Conservation (phyloP, 2,888 invertebrate species). For the Drosophila niveifrons region DNA sequence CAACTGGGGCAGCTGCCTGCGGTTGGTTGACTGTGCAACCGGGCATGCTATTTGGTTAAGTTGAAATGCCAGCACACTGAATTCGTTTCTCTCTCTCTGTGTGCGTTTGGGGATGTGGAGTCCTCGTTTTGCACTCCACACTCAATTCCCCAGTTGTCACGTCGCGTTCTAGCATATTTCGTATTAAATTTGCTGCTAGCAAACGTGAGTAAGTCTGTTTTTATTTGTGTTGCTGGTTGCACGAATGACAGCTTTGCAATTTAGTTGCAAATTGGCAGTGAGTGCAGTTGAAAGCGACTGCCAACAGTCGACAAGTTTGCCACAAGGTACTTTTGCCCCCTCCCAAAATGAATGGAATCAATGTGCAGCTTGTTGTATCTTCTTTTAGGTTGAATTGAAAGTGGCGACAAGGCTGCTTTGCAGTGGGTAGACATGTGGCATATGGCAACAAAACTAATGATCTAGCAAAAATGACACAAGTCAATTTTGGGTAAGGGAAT, state of each 20-base stretch:
- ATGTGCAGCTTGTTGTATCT: conserved; percentile 28
- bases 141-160: conserved; percentile 65
- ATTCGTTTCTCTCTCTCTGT: neutral
- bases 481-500: neutral
- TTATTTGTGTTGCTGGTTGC: conserved; percentile 49
- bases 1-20: conserved; percentile 32
- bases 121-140: conserved; percentile 2
- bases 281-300: conserved; percentile 58
- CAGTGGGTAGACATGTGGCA: neutral
- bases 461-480: conserved; percentile 2
- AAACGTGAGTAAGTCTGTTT: conserved; percentile 67
- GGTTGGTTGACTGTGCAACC: conserved; percentile 45
- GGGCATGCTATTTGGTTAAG: conserved; percentile 56
- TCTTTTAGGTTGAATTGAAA: neutral
- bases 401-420: neutral
- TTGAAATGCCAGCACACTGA: conserved; percentile 35
- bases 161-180: conserved; percentile 57
- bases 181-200: conserved; percentile 67
- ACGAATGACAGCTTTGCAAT: conserved; percentile 69
- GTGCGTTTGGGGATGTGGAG: neutral
- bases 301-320: conserved; percentile 52
- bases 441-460: conserved; percentile 13
- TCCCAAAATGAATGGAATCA: conserved; percentile 45
- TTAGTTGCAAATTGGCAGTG: conserved; percentile 73
- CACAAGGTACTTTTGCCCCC: conserved; percentile 37